Evolutionary conservation across 2,113 vertebrate genomes (phyloP), one percentile per base, ranked within the genome.

Genomic region (Bujurquina vittata): DNA sequence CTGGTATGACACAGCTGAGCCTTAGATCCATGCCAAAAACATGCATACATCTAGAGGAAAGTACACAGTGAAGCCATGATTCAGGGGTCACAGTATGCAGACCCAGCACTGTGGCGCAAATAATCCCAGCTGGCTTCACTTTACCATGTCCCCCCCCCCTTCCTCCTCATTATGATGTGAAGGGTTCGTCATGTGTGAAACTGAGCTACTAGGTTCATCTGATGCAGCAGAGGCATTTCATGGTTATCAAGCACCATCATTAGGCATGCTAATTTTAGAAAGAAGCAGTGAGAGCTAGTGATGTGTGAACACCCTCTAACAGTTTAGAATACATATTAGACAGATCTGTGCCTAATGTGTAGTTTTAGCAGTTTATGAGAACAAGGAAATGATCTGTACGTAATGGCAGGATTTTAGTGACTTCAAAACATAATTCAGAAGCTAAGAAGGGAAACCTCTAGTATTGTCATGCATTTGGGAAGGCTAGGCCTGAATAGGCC

Each of bases 181-280:
- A 33, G 18, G 8, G 11, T 8, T 79, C 78, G 43, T 77, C 77
- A 33, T 72, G 78, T 79, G 80, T 87, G 78, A 85, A 84, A 77
- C 54, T 0, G 60, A 84, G 82, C 77, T 14, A 46, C 80, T n/a
- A 4, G 65, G 69, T 75, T 62, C 82, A 75, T 74, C 65, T 49
- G 82, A 77, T 75, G 62, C 81, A 33, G 89, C 85, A 43, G 84
- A 90, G 84, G 58, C 69, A 81, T 86, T 90, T 90, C 80, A 90
- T 63, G 82, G 69, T 87, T 89, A 85, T 89, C 90, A 87, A 74
- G 87, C 86, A 20, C 76, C 56, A 40, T 85, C 86, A 84, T 87
- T 87, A 84, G 56, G 62, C 37, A 7, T 67, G 88, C 86, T 90
- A 91, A 93, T 91, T 93, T 92, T 91, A 90, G 87, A 84, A 78